phyloP scores from a whole-genome alignment of 1,140 invertebrate genomes.

The Asobara japonica region DNA sequence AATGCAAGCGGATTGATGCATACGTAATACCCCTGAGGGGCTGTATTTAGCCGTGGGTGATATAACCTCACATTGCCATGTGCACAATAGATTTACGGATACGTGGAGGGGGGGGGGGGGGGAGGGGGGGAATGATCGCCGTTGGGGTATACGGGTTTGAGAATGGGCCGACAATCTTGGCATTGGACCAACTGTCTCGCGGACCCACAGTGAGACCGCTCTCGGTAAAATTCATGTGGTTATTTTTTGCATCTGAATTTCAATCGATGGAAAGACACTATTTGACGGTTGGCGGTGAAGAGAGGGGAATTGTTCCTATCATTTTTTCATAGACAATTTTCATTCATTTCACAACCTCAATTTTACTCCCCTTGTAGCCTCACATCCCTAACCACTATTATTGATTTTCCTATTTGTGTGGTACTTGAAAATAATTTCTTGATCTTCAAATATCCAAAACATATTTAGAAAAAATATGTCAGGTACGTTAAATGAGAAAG shows the following conservation, averaged over 20 bases:
- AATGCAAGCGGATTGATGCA: conserved; percentile 14
- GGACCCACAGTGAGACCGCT: background rate
- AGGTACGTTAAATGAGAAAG: too few species aligned
- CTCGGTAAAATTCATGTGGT: background rate
- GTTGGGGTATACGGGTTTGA: background rate
- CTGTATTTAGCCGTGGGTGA: conserved; percentile 30
- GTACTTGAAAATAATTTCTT: too few species aligned
- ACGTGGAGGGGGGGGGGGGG: conserved; percentile 25
- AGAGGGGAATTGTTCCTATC: too few species aligned
- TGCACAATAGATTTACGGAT: conserved; percentile 46
- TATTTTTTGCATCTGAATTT: background rate
- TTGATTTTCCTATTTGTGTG: too few species aligned
- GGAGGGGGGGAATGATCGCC: conserved; percentile 28
- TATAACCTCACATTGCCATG: conserved; percentile 22
- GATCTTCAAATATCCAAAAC: too few species aligned
- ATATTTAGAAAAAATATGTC: too few species aligned
- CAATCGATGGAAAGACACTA: too few species aligned
- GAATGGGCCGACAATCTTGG: conserved; percentile 38
- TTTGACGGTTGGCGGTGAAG: too few species aligned
- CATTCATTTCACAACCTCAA: too few species aligned
- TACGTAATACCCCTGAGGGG: conserved; percentile 5
- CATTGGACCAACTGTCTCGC: conserved; percentile 40
- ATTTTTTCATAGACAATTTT: too few species aligned
- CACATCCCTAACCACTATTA: too few species aligned
- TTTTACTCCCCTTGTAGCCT: too few species aligned